Evolutionary conservation across 2,888 invertebrate species (phyloP), one percentile per base, ranked within the genome.

Genomic region (Pollenia angustigena): DNA sequence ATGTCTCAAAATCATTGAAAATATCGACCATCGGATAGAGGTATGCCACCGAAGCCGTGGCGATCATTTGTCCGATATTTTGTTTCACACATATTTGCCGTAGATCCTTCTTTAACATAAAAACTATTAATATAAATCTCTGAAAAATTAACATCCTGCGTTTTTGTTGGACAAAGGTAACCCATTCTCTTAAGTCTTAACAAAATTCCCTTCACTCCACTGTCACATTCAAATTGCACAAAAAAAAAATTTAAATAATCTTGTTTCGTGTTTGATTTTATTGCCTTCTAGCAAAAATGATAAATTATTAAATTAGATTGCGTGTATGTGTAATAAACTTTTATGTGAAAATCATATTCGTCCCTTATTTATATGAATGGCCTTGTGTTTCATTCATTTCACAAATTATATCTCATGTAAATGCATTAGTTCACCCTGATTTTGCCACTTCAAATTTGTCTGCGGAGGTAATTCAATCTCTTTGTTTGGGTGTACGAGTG

Each of bases 221-320:
- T 75, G 68, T 69, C 52, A 11, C 48, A n/a, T 40, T 1, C 18
- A 42, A 64, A 23, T 42, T 64, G 6, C 42, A 32, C 4, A 32
- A 6, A 32, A 32, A 32, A 32, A 32, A 89, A 90, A 91, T 91
- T 91, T 92, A 91, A 91, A 91, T 91, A 91, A 91, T 92, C 91
- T 89, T 91, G 91, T 91, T 91, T 90, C 72, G 23, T 74, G 42
- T 66, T 58, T 83, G 79, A 76, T 76, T 76, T 80, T 91, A 89
- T 89, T 89, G 91, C 89, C 92, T 91, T 89, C 89, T 89, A 91
- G 90, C 90, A 82, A 90, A 90, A 91, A 91, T 92, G 92, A 92
- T 92, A 92, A 92, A 92, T 92, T 92, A 92, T 92, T 92, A 92
- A 92, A 92, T 92, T 90, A 91, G 90, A 91, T 90, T 89, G 89